These are phyloP conservation scores for Diacarnus erythraeanus DNA, from an alignment of 37 sponge, comb jelly and placozoan species.

Conservation along the genomic window DNA sequence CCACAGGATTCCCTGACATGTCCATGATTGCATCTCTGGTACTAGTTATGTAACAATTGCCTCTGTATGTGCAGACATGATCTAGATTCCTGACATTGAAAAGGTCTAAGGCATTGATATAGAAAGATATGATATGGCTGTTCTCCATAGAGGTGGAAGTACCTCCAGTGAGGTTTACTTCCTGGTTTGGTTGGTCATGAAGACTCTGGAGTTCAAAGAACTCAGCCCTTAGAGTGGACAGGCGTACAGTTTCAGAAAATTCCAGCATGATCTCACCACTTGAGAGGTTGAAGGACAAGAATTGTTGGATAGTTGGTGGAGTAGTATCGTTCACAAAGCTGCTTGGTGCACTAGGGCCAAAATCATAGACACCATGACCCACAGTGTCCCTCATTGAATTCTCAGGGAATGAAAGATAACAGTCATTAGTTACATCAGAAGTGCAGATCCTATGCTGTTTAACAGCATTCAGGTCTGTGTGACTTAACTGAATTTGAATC, in stretches of 20 bases:
- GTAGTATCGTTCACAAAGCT: slow-evolving; percentile 75
- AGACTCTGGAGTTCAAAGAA: slow-evolving; percentile 65
- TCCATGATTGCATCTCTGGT: slow-evolving; percentile 50
- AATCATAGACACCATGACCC: slow-evolving; percentile 53
- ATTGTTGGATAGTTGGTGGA: slow-evolving; percentile 54
- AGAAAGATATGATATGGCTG: slow-evolving; percentile 42
- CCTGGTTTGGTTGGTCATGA: slow-evolving; percentile 60
- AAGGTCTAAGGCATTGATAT: slow-evolving; percentile 51
- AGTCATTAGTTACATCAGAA: slow-evolving; percentile 34
- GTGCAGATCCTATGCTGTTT: slow-evolving; percentile 72
- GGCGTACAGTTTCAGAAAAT: slow-evolving; percentile 79
- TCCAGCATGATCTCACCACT: slow-evolving; percentile 69
- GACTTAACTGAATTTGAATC: slow-evolving; percentile 61
- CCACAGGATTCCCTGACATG: slow-evolving; percentile 56
- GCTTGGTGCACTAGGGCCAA: slow-evolving; percentile 15
- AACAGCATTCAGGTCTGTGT: slow-evolving; percentile 69
- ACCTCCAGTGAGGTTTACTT: slow-evolving; percentile 50
- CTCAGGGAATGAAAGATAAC: slow-evolving; percentile 67
- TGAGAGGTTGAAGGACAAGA: slow-evolving; percentile 68
- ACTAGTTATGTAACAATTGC: slow-evolving; percentile 77
- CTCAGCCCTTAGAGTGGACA: slow-evolving; percentile 53
- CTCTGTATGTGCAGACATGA: slow-evolving; percentile 77
- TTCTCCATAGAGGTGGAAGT: slow-evolving; percentile 13
- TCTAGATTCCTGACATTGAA: slow-evolving; percentile 47
- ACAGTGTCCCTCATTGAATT: slow-evolving; percentile 74